A percentile compares a stretch with the other conserved stretches of the same genome.
phyloP scores from a whole-genome alignment of 2,113 vertebrate species.

The Protobothrops mucrosquamatus region DNA sequence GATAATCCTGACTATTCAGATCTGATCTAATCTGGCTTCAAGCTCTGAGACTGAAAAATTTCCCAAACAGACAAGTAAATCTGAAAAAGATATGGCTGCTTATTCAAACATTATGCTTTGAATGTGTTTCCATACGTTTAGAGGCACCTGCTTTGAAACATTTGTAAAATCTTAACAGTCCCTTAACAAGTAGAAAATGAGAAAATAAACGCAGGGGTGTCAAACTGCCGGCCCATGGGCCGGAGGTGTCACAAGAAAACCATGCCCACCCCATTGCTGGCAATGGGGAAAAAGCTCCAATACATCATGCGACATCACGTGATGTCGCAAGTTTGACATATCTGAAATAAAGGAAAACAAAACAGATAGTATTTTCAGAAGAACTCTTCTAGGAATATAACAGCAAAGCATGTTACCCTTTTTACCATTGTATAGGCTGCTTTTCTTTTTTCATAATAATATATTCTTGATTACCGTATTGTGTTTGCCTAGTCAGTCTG shows the following conservation, averaged over 20 bases:
- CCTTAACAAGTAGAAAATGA: neutral
- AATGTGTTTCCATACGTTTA: neutral
- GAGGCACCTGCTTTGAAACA: neutral
- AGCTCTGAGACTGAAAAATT: neutral
- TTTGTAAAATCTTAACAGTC: neutral
- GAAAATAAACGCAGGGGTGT: too few relatives aligned
- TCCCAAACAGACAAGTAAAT: neutral
- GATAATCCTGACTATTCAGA: neutral
- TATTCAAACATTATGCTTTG: neutral
- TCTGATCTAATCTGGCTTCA: neutral
- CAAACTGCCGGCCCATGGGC: too few relatives aligned
- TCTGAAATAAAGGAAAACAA: neutral
- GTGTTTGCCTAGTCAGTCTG: neutral
- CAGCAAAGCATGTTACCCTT: neutral
- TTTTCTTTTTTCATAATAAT: neutral
- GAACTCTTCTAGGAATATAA: neutral
- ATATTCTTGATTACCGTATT: neutral
- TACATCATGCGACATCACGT: too few relatives aligned
- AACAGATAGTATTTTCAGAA: neutral
- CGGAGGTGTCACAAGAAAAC: too few relatives aligned
- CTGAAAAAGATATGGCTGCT: neutral
- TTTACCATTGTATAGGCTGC: neutral
- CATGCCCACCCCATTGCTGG: too few relatives aligned
- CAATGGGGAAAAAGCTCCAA: too few relatives aligned
- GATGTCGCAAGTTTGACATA: too few relatives aligned